Conservation (phyloP, 2,797 vertebrate species). For the Chaenodraco wilsoni region DNA sequence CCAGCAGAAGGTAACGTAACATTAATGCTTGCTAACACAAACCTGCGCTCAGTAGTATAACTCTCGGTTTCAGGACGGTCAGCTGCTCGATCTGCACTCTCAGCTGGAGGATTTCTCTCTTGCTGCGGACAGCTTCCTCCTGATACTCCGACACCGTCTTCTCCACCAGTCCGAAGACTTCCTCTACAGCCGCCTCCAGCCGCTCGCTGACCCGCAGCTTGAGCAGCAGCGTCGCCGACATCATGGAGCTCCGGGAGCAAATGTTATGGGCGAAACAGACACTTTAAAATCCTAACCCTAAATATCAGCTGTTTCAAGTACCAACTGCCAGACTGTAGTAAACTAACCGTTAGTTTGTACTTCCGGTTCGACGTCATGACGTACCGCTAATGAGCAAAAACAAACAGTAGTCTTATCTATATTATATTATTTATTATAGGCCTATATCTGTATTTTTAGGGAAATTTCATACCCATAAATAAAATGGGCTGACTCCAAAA, state of each 20-base stretch:
- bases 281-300: too few species aligned
- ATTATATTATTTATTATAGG: too few species aligned
- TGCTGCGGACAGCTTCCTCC: conserved; percentile 18
- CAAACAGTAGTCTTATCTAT: too few species aligned
- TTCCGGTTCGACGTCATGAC: background rate
- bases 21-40: background rate
- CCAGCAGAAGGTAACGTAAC: background rate
- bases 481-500: too few species aligned
- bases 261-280: background rate
- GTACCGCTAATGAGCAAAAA: too few species aligned
- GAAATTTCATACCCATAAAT: too few species aligned
- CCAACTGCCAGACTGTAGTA: background rate
- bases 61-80: background rate
- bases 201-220: conserved; percentile 34
- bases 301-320: too few species aligned
- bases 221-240: conserved; percentile 18
- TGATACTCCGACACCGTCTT: conserved; percentile 26
- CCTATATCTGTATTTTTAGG: too few species aligned
- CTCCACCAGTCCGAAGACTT: conserved; percentile 39
- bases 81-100: conserved; percentile 31
- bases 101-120: conserved; percentile 14
- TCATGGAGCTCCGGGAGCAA: background rate
- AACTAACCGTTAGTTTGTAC: too few species aligned
- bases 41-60: background rate
- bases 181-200: conserved; percentile 19